phyloP scores from a whole-genome alignment of 2,113 vertebrate species.

The Pollimyrus isidori region DNA sequence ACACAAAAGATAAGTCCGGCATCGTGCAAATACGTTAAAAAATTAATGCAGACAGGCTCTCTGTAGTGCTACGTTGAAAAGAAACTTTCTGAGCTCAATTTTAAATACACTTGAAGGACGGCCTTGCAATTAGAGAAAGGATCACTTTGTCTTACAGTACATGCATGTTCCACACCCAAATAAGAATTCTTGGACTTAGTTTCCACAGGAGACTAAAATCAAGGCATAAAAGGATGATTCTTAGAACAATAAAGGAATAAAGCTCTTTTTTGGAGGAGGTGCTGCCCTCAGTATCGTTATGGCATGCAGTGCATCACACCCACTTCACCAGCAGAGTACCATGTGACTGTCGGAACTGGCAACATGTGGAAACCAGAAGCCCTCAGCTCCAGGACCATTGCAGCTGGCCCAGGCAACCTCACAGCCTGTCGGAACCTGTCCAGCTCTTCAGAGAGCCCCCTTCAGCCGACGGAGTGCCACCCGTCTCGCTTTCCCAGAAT shows the following conservation, averaged over 20 bases:
- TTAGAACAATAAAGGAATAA: neutral
- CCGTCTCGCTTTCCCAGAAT: neutral
- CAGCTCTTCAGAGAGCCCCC: neutral
- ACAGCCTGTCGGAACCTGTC: neutral
- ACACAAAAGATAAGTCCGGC: neutral
- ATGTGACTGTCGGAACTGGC: neutral
- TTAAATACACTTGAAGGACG: neutral
- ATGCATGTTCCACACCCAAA: neutral
- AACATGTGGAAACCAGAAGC: neutral
- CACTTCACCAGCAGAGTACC: neutral
- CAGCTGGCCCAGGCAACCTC: neutral
- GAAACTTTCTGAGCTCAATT: neutral
- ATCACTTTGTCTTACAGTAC: neutral
- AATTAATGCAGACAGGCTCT: neutral
- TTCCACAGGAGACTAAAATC: neutral
- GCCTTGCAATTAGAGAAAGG: neutral
- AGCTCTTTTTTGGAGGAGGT: neutral
- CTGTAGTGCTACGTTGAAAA: neutral
- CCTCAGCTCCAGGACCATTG: neutral
- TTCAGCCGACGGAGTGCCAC: neutral
- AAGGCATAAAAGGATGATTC: neutral
- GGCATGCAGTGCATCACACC: neutral
- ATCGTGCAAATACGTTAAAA: neutral
- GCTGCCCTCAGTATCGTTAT: neutral
- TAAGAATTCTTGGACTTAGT: neutral